Conservation (phyloP, 2,113 vertebrate species). For the Riparia riparia region DNA sequence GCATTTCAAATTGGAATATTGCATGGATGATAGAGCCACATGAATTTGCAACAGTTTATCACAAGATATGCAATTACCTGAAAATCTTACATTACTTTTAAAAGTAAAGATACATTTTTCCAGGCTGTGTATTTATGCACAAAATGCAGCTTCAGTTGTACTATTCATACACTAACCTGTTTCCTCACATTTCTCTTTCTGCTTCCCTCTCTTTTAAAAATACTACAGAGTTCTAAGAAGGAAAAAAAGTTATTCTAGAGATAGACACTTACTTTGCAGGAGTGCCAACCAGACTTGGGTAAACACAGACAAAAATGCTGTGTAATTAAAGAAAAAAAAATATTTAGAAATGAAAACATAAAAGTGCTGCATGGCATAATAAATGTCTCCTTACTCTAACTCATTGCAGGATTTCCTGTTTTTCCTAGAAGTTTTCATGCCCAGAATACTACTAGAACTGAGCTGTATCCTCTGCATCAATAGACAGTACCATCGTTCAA, state of each 20-base stretch:
- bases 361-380: constrained; percentile 1
- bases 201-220: background rate
- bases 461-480: constrained; percentile 47
- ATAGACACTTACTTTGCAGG: background rate
- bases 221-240: background rate
- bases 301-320: constrained; percentile 25
- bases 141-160: background rate
- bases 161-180: background rate
- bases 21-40: background rate
- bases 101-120: background rate
- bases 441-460: constrained; percentile 26
- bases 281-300: background rate
- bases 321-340: background rate
- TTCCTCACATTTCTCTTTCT: background rate
- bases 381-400: constrained; percentile 15
- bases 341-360: constrained; percentile 27
- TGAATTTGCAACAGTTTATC: background rate
- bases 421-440: constrained; percentile 51
- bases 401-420: constrained; percentile 63
- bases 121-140: background rate
- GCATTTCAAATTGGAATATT: background rate
- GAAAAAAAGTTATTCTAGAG: background rate
- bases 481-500: constrained; percentile 59
- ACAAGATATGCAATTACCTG: background rate
- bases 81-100: background rate